A percentile compares a stretch with the other conserved stretches of the same genome.
These are phyloP conservation scores for Epicampocera succincta DNA, from an alignment of 2,888 invertebrate genomes.

Conservation along the genomic window DNA sequence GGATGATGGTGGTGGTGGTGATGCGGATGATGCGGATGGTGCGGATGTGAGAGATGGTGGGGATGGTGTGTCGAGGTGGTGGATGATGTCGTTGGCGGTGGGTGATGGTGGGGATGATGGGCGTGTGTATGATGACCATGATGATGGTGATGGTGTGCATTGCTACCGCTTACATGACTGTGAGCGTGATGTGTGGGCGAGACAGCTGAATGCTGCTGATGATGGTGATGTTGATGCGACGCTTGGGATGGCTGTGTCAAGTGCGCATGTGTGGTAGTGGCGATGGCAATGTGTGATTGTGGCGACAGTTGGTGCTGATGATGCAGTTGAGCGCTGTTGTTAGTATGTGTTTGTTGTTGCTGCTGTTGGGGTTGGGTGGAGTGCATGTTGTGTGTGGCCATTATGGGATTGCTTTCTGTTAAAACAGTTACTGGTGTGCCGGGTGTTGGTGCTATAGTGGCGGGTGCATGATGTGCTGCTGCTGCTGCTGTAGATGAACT, in stretches of 20 bases:
- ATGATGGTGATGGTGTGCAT: constrained; percentile 61
- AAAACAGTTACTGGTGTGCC: constrained; percentile 48
- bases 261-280: constrained; percentile 63
- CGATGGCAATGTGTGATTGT: constrained; percentile 25
- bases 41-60: constrained; percentile 58
- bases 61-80: constrained; percentile 71
- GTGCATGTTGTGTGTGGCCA: constrained; percentile 67
- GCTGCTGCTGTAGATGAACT: constrained; percentile 62
- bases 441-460: constrained; percentile 62
- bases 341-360: constrained; percentile 60
- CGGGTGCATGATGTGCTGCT: constrained; percentile 64
- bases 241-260: constrained; percentile 57
- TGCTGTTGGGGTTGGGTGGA: constrained; percentile 57
- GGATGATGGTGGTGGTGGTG: constrained; percentile 70
- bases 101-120: constrained; percentile 60
- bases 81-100: constrained; percentile 64
- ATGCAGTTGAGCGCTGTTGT: constrained; percentile 57
- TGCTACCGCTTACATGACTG: constrained; percentile 22
- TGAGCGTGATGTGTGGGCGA: constrained; percentile 68
- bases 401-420: constrained; percentile 61
- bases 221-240: constrained; percentile 58
- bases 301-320: constrained; percentile 63
- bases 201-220: constrained; percentile 55
- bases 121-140: constrained; percentile 63
- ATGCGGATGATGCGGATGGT: constrained; percentile 47